Evolutionary conservation across 30 jellyfish, hydroid and myxozoan genomes (phyloP), one percentile per base, ranked within the genome.

Genomic region (Aurelia sp.): DNA sequence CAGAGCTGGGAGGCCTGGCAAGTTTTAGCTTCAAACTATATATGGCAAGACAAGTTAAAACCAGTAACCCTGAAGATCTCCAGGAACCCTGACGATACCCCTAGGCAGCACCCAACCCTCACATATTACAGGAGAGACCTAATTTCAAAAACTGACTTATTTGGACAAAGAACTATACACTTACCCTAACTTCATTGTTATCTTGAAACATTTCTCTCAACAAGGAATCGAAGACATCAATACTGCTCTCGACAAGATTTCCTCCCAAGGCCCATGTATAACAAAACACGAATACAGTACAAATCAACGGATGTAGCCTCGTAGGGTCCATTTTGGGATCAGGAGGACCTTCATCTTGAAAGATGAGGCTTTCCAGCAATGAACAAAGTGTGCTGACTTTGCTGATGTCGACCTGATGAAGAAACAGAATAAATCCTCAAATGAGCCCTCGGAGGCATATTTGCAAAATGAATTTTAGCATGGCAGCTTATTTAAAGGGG

Each of bases 211-310:
- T 58, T 72, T 92, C 98, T 67, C 98, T 67, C 62, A 87, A 4
- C 55, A 73, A 71, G 8, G 98, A 86, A 76, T 92, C 98, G 55
- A 92, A 92, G 6, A 74, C 60, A 87, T 92, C 98, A 63, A 86
- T 76, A 70, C 98, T 87, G 73, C 91, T 69, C 61, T 88, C 97
- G 31, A 82, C 91, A 13, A 92, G 86, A 76, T 92, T 92, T 67
- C 98, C 98, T 18, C 98, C 98, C 63, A 92, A 68, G 67, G 98
- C 81, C 98, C 98, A 92, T 1, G 92, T 84, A 63, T 68, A 92
- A 68, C 96, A 92, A 64, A 86, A 92, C 74, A 74, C 77, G 74
- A 92, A 92, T 21, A 87, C 96, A 18, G 96, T 71, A 53, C 97
- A 65, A 19, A 92, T 74, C 71, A 92, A 33, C 13, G 98, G 92